Percentiles rank a stretch among this genome's conserved stretches.
Evolutionary conservation across 2,797 vertebrate species (phyloP).

Genomic region (Xenentodon cancila): DNA sequence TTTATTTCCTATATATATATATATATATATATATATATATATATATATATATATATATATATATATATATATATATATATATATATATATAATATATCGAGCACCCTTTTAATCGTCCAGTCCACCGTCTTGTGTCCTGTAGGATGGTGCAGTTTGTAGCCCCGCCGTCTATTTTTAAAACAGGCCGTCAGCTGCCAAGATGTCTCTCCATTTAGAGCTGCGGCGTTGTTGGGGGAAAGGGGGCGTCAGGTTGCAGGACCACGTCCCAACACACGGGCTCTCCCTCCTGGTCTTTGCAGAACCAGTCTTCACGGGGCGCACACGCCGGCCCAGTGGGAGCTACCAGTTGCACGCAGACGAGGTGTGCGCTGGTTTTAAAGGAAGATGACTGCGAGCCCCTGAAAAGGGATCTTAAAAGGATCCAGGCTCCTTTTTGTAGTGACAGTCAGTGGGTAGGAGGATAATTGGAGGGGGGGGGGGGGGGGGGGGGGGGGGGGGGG

Average conservation of each 20-base stretch:
- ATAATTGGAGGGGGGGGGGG: too few species aligned
- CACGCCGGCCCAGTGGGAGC: neutral
- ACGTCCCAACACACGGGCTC: conserved; percentile 19
- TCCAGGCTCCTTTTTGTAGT: too few species aligned
- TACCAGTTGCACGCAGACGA: neutral
- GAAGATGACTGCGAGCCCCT: too few species aligned
- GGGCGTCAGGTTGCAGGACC: conserved; percentile 73
- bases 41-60: too few species aligned
- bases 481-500: too few species aligned
- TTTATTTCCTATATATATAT: neutral
- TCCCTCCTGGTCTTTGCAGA: conserved; percentile 7
- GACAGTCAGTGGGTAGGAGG: too few species aligned
- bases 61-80: too few species aligned
- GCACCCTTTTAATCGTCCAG: neutral
- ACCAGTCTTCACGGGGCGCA: neutral
- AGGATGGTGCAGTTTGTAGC: conserved; percentile 34
- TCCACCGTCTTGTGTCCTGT: neutral
- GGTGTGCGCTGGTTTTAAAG: too few species aligned
- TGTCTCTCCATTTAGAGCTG: conserved; percentile 71
- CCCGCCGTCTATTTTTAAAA: conserved; percentile 76
- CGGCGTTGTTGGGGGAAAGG: conserved; percentile 24
- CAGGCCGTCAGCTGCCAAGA: conserved; percentile 71
- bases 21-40: neutral
- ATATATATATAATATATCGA: neutral
- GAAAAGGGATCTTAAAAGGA: too few species aligned